Conservation (phyloP, 2,888 invertebrate genomes). For the Halocaridina rubra region DNA sequence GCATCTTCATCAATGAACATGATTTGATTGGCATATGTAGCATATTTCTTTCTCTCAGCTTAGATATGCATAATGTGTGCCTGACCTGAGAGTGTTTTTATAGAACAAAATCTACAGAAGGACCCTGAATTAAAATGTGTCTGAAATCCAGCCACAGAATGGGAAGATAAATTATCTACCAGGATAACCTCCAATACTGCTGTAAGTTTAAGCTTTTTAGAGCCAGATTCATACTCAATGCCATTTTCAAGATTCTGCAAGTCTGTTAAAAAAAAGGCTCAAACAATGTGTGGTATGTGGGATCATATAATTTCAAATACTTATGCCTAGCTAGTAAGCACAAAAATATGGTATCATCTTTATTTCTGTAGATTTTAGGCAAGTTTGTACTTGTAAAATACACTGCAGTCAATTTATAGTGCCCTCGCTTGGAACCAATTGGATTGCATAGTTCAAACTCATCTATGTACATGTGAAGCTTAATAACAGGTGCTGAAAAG, state of each 20-base stretch:
- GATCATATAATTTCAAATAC: conserved; percentile 3
- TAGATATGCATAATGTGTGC: neutral
- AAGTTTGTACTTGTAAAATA: conserved; percentile 11
- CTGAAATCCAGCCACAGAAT: conserved; percentile 11
- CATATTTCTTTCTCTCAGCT: neutral
- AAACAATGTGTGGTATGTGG: conserved; percentile 1
- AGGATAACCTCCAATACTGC: neutral
- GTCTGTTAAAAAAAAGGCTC: neutral
- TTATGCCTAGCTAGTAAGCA: neutral
- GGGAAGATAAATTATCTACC: neutral
- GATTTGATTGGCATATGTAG: neutral
- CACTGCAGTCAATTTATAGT: conserved; percentile 14
- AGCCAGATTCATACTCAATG: neutral
- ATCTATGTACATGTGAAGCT: neutral
- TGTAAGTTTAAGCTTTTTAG: neutral
- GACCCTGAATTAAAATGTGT: conserved; percentile 11
- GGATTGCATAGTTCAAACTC: conserved; percentile 17
- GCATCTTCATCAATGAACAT: neutral
- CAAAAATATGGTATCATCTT: conserved; percentile 3
- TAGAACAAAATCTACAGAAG: conserved; percentile 1
- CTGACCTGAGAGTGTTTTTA: neutral
- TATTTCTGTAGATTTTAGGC: conserved; percentile 1
- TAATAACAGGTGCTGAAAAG: neutral
- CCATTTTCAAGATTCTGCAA: conserved; percentile 1
- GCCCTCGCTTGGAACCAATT: conserved; percentile 10